A percentile compares a stretch with the other conserved stretches of the same genome.
Evolutionary conservation across 2,113 vertebrate genomes (phyloP).

Genomic region (Callionymus lyra): DNA sequence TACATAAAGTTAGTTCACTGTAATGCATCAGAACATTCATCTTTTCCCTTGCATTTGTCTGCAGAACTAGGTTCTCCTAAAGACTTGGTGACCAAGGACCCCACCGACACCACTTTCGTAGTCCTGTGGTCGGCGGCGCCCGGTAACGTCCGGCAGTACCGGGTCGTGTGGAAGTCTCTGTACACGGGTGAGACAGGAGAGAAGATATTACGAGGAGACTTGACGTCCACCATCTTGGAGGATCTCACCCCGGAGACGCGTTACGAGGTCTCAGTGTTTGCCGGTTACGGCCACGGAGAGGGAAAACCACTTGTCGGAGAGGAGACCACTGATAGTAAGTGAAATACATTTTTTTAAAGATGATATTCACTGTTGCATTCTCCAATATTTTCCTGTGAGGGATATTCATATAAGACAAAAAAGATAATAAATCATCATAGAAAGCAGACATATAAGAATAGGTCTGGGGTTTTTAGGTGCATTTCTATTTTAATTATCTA

Average conservation of each 20-base stretch:
- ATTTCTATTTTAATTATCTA: too few relatives aligned
- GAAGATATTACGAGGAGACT: constrained; percentile 72
- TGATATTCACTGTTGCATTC: background rate
- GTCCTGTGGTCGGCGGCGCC: constrained; percentile 85
- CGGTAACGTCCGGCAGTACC: constrained; percentile 80
- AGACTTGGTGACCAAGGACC: constrained; percentile 81
- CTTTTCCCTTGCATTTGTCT: constrained; percentile 10
- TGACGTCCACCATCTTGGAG: constrained; percentile 74
- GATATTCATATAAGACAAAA: too few relatives aligned
- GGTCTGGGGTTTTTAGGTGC: too few relatives aligned
- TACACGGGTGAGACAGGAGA: constrained; percentile 82
- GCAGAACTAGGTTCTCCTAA: constrained; percentile 85
- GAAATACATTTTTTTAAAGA: constrained; percentile 20
- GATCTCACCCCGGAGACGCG: constrained; percentile 89
- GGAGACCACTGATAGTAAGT: constrained; percentile 87
- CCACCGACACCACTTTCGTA: constrained; percentile 83
- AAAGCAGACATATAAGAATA: too few relatives aligned
- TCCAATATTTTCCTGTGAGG: too few relatives aligned
- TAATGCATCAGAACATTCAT: too few relatives aligned
- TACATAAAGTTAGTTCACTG: too few relatives aligned
- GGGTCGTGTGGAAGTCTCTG: constrained; percentile 83
- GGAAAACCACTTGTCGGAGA: constrained; percentile 82
- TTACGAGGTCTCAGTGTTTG: constrained; percentile 85
- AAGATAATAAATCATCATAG: too few relatives aligned
- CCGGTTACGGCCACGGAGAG: constrained; percentile 79